Percentiles rank a stretch among this genome's conserved stretches.
These are phyloP conservation scores for Heliangelus exortis DNA, from an alignment of 2,797 vertebrate genomes.

Conservation along the genomic window DNA sequence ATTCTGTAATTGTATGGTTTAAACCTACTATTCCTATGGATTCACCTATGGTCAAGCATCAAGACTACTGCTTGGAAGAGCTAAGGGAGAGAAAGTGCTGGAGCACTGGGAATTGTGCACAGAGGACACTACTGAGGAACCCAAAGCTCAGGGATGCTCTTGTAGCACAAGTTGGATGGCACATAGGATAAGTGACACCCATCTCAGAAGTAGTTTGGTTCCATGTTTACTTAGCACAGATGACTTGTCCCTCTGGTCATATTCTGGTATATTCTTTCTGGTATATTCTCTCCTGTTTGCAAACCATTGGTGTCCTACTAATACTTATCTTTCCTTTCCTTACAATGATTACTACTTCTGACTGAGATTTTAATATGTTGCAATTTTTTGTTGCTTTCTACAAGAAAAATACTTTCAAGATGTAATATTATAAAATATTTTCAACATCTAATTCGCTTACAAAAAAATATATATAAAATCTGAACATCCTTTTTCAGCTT, in stretches of 20 bases:
- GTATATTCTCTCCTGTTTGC: neutral
- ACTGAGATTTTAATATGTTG: neutral
- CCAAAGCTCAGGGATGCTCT: neutral
- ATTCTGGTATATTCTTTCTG: neutral
- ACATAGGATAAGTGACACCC: neutral
- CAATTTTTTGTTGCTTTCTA: neutral
- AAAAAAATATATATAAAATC: neutral
- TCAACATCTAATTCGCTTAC: neutral
- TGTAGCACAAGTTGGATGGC: neutral
- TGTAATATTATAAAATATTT: neutral
- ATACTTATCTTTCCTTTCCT: neutral
- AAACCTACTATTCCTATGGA: neutral
- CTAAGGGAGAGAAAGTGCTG: neutral
- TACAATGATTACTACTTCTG: neutral
- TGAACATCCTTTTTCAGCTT: neutral
- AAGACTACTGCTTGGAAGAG: neutral
- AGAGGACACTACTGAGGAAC: neutral
- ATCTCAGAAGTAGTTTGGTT: neutral
- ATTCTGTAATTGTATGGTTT: too few species aligned
- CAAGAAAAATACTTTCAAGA: too few species aligned
- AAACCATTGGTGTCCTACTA: neutral
- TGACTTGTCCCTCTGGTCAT: neutral
- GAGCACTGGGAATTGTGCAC: neutral
- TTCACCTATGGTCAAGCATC: neutral
- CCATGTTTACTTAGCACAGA: neutral